Evolutionary conservation across 30 jellyfish, hydroid and myxozoan species (phyloP), one percentile per base, ranked within the genome.

Genomic region (Turritopsis dohrnii): DNA sequence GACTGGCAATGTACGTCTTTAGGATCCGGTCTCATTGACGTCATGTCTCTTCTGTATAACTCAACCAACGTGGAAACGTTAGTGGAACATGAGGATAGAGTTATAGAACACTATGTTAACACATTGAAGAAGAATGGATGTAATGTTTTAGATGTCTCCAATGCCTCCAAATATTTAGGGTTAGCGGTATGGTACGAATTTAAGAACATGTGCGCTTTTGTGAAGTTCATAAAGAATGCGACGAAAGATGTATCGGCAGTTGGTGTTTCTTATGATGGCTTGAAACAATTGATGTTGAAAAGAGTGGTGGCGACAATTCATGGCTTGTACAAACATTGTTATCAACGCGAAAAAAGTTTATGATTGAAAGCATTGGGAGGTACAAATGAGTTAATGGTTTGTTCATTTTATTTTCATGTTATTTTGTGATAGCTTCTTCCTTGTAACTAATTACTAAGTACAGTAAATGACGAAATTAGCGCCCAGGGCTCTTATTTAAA

Each of bases 1-100:
- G 77, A 69, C 19, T 69, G 77, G 77, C 77, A 69, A 69, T 69
- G 77, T 69, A 27, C 77, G 9, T 69, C 77, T 0, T 27, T 69
- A n/a, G 77, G 77, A 27, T 69, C 31, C 19, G 77, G 77, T 69
- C 28, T 69, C 31, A 69, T 69, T 27, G 77, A 69, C 19, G 77
- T 69, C 30, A 69, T 69, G 77, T 69, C 77, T 7, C 77, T 69
- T 69, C 22, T 69, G 0, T n/a, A 27, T 69, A 69, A 69, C 77
- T 69, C 77, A 23, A n/a, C 19, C 16, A 21, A 69, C 19, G 23
- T 69, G 30, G 77, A n/a, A n/a, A 27, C 9, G 9, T 23, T 69
- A 9, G 22, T 69, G 9, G 77, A 69, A 21, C 9, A 69, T 27
- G 77, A 69, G 19, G 77, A 69, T 17, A 9, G 30, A 0, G 30